Conservation (phyloP, 37 sponge, comb jelly and placozoan genomes). For the Diacarnus erythraeanus region DNA sequence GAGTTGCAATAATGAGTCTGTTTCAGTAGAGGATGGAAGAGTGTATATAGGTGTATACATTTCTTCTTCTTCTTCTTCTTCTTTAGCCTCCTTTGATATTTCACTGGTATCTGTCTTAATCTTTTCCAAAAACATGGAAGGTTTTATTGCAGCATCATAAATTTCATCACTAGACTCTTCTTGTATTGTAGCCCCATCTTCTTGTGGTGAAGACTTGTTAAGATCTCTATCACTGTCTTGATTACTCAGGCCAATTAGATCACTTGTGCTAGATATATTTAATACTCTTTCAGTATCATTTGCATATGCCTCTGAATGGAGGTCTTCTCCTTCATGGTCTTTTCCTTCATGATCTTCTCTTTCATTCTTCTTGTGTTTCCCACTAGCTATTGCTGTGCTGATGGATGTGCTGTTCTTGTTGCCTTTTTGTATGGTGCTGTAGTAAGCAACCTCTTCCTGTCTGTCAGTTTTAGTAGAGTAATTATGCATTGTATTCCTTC, state of each 20-base stretch:
- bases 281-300: neutral
- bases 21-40: neutral
- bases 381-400: neutral
- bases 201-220: neutral
- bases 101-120: neutral
- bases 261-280: neutral
- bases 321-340: too few relatives aligned
- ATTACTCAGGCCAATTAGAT: neutral
- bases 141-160: conserved; percentile 23
- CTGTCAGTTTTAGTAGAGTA: neutral
- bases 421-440: too few relatives aligned
- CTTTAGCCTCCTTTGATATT: neutral
- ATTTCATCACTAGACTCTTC: conserved; percentile 1
- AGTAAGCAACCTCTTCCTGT: neutral
- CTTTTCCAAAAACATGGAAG: conserved; percentile 7
- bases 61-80: neutral
- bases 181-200: neutral
- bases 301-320: neutral
- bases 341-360: neutral
- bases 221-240: neutral
- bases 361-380: neutral
- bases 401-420: too few relatives aligned
- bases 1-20: conserved; percentile 10
- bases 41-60: conserved; percentile 36
- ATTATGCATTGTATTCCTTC: too few relatives aligned